phyloP scores from a whole-genome alignment of 2,797 vertebrate genomes.

The Clarias pachynema region DNA sequence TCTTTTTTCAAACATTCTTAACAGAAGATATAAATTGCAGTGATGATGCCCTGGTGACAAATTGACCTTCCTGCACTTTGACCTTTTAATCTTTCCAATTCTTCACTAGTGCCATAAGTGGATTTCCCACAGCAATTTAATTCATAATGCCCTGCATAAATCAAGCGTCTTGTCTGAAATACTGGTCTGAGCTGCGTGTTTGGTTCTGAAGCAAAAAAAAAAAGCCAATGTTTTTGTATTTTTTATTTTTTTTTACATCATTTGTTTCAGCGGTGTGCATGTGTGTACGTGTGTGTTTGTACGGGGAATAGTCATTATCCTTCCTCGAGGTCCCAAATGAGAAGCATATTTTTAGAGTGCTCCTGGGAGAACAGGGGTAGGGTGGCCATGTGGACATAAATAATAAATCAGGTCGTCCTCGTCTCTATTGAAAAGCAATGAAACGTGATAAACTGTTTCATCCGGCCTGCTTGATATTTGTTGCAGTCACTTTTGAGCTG shows the following conservation, averaged over 20 bases:
- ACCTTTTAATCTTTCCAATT: neutral
- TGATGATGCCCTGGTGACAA: conserved; percentile 10
- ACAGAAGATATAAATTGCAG: neutral
- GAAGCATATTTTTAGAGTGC: conserved; percentile 76
- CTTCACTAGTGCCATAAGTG: conserved; percentile 30
- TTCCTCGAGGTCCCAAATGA: conserved; percentile 66
- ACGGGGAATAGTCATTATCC: conserved; percentile 35
- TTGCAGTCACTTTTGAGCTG: conserved; percentile 79
- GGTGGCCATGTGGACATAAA: conserved; percentile 77
- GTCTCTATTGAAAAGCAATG: conserved; percentile 83
- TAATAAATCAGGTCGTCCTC: conserved; percentile 81
- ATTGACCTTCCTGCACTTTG: conserved; percentile 27
- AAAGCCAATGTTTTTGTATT: neutral
- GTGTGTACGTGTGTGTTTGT: neutral
- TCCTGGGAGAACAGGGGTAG: conserved; percentile 71
- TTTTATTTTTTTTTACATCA: neutral
- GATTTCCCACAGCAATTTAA: conserved; percentile 20
- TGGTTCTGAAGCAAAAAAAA: neutral
- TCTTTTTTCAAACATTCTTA: neutral
- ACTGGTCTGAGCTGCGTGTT: conserved; percentile 2
- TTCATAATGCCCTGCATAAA: conserved; percentile 26
- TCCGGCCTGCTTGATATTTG: conserved; percentile 78
- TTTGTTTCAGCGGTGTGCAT: neutral
- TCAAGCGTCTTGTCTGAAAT: conserved; percentile 31
- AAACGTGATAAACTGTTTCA: conserved; percentile 84